A percentile compares a stretch with the other conserved stretches of the same genome.
phyloP scores from a whole-genome alignment of 2,797 vertebrate species.

The Bucorvus abyssinicus region DNA sequence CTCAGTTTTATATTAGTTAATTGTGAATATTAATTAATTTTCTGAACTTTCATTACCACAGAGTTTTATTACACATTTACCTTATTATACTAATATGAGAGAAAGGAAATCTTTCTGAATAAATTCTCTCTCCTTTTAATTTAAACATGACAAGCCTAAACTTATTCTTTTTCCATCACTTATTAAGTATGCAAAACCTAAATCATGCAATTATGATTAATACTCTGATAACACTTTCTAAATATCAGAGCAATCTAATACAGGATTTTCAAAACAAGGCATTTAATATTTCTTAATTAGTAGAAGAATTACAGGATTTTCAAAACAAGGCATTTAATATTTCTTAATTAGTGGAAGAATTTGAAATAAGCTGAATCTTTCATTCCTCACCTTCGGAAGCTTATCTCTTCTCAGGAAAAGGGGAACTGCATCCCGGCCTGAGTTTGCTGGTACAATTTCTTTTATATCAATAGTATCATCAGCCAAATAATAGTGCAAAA shows the following conservation, averaged over 20 bases:
- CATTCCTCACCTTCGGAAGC: slow-evolving; percentile 86
- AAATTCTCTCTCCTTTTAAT: neutral
- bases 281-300: neutral
- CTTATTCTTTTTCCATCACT: neutral
- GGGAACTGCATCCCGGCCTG: slow-evolving; percentile 75
- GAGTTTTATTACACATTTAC: neutral
- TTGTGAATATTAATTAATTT: neutral
- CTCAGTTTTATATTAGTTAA: neutral
- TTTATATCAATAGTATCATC: slow-evolving; percentile 89
- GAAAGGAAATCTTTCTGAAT: neutral
- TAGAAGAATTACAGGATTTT: neutral
- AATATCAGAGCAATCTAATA: neutral
- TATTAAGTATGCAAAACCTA: neutral
- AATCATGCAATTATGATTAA: neutral
- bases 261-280: neutral
- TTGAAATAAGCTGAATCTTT: neutral
- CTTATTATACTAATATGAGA: neutral
- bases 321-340: neutral
- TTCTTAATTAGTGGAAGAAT: neutral
- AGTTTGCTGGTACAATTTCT: slow-evolving; percentile 80
- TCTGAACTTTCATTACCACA: neutral
- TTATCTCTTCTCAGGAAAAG: slow-evolving; percentile 86
- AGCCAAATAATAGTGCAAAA: slow-evolving; percentile 86
- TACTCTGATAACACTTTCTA: neutral
- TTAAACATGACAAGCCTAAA: neutral